Percentiles rank a stretch among this genome's conserved stretches.
Evolutionary conservation across 2,113 vertebrate genomes (phyloP).

Genomic region (Perognathus longimembris): DNA sequence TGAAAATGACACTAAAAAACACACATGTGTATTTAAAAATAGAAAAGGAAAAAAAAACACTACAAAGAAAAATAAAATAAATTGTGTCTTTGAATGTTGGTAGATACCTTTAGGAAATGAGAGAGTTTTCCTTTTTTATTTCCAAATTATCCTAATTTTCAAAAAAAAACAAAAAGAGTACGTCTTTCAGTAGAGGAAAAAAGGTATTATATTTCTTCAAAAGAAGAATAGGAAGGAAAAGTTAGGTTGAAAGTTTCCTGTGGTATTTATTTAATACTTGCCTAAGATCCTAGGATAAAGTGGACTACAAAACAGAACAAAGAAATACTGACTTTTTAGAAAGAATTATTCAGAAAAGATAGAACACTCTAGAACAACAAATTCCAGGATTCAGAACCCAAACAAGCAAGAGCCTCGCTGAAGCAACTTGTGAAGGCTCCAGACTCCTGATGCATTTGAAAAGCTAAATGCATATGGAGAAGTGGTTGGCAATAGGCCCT

Average conservation of each 20-base stretch:
- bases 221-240: neutral
- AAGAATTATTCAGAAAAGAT: conserved; percentile 28
- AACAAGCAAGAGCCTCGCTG: neutral
- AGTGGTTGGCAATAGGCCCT: neutral
- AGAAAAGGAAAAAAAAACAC: neutral
- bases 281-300: neutral
- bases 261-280: neutral
- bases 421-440: neutral
- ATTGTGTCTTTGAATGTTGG: neutral
- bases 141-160: conserved; percentile 20
- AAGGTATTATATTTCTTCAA: neutral
- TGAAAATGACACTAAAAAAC: conserved; percentile 43
- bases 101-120: neutral
- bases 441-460: neutral
- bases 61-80: conserved; percentile 31
- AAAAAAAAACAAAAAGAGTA: neutral
- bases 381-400: neutral
- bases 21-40: neutral
- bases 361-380: neutral
- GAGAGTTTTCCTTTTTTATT: conserved; percentile 4
- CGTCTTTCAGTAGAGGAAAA: neutral
- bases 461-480: neutral
- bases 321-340: neutral
- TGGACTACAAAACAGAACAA: neutral
- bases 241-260: neutral